Evolutionary conservation across 1,140 invertebrate genomes (phyloP), one percentile per base, ranked within the genome.

Genomic region (Tetragnatha versicolor): DNA sequence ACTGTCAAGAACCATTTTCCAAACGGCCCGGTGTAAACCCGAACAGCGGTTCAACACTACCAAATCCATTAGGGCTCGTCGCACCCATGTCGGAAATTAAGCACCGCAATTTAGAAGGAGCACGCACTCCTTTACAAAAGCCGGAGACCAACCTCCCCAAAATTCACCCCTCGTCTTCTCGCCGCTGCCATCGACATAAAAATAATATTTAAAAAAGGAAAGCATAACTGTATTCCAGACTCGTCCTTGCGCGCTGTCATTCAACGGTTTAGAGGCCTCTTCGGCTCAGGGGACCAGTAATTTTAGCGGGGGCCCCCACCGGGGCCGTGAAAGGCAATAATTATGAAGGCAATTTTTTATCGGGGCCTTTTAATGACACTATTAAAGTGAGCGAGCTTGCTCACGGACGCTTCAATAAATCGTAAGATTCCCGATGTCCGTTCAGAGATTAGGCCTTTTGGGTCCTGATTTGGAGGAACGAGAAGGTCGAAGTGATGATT

Each of bases 351-450:
- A 45, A 65, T n/a, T 45, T 27, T 42, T 1, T 27, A 14, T 29
- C 42, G 63, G 14, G 29, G 31, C 37, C 47, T 55, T n/a, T 22
- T 70, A 70, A 70, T 55, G 68, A 70, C 49, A 70, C 49, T 53
- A 55, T 70, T 70, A 70, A 70, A n/a, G 17, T 39, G 49, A 55
- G 68, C 37, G 68, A 70, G 68, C 66, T 53, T 55, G 68, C 51
- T 70, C 49, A 35, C 31, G 42, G 63, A 49, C 42, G 33, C 31
- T 22, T 70, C 66, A 35, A 35, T 51, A 70, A 70, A 27, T 70
- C 1, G 12, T 27, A 3, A 47, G 33, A n/a, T n/a, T n/a, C n/a
- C n/a, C n/a, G n/a, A n/a, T n/a, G n/a, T n/a, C n/a, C n/a, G n/a
- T n/a, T n/a, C n/a, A n/a, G n/a, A n/a, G n/a, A n/a, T n/a, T n/a